Evolutionary conservation across 2,113 vertebrate genomes (phyloP).

Genomic region (Natator depressus): DNA sequence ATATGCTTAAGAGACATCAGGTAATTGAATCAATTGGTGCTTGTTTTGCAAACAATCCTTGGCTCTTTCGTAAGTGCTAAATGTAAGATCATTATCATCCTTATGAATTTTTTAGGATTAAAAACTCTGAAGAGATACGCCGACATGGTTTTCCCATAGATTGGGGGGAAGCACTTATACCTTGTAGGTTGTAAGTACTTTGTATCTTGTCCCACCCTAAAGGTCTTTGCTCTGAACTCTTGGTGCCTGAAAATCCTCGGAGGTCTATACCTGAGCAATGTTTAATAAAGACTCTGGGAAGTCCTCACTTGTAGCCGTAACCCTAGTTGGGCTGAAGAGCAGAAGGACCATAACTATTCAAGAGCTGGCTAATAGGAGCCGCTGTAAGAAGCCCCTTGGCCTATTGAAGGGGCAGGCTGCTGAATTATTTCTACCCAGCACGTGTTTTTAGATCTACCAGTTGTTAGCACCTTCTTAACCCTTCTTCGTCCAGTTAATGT

Average conservation of each 20-base stretch:
- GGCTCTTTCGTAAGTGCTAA: not conserved
- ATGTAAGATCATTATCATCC: accelerated
- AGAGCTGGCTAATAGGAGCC: not conserved
- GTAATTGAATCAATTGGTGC: slow-evolving; percentile 68
- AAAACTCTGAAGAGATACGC: not conserved
- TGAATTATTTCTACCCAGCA: not conserved
- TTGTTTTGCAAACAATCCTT: not conserved
- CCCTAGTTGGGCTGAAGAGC: not conserved
- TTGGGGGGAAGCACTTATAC: accelerated
- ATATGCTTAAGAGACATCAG: slow-evolving; percentile 99
- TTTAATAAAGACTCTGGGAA: not conserved
- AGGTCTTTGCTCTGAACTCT: not conserved
- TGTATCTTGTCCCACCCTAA: not conserved
- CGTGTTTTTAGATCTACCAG: not conserved
- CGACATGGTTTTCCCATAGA: not conserved
- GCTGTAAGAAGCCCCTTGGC: not conserved
- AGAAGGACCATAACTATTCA: not conserved
- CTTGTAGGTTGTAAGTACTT: not conserved
- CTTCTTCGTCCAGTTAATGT: not conserved
- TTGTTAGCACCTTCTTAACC: not conserved
- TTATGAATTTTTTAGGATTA: not conserved
- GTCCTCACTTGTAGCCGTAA: not conserved
- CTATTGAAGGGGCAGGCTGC: not conserved
- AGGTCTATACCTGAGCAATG: not conserved
- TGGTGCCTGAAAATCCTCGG: not conserved